phyloP scores from a whole-genome alignment of 2,113 vertebrate species.

The Ascaphus truei region DNA sequence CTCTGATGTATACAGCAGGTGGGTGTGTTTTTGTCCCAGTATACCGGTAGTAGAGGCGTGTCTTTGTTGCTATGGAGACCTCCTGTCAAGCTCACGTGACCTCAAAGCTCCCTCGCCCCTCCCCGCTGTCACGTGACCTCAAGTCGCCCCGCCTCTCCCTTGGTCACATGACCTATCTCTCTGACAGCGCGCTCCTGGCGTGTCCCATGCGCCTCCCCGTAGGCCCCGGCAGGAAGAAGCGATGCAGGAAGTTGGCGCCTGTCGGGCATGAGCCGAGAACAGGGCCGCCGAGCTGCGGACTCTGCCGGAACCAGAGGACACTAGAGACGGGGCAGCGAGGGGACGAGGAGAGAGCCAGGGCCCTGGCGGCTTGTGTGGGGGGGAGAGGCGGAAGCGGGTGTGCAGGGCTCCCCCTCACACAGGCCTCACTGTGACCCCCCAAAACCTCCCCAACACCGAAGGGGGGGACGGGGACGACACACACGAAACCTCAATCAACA shows the following conservation, averaged over 20 bases:
- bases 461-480: too few relatives aligned
- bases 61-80: neutral
- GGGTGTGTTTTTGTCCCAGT: too few relatives aligned
- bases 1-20: too few relatives aligned
- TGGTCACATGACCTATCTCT: neutral
- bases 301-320: neutral
- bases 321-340: neutral
- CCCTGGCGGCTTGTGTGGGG: neutral
- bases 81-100: neutral
- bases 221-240: neutral
- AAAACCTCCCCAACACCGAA: neutral
- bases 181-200: neutral
- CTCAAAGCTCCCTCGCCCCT: neutral
- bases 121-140: too few relatives aligned
- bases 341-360: neutral
- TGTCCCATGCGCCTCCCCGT: neutral
- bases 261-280: neutral
- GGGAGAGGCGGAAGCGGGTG: too few relatives aligned
- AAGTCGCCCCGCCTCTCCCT: neutral
- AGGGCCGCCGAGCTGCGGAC: neutral
- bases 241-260: conserved; percentile 4
- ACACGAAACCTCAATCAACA: too few relatives aligned
- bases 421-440: too few relatives aligned
- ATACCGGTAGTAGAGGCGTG: too few relatives aligned
- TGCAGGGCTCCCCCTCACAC: neutral